Percentiles rank a stretch among this genome's conserved stretches.
Evolutionary conservation across 2,888 invertebrate species (phyloP).

Genomic region (Lamproptera curius): DNA sequence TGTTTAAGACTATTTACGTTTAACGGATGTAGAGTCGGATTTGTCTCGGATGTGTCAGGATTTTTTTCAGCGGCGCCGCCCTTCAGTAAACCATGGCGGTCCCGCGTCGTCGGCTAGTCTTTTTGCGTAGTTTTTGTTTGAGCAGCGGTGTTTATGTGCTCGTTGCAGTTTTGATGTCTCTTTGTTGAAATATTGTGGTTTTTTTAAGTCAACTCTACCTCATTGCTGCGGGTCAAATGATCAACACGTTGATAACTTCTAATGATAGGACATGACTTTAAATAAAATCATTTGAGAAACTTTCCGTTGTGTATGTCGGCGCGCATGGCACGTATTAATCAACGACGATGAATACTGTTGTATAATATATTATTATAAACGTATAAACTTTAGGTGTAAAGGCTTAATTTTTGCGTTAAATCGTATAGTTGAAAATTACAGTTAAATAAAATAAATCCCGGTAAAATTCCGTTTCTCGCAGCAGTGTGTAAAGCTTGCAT

Average conservation of each 20-base stretch:
- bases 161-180: not conserved
- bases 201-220: not conserved
- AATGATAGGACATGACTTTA: not conserved
- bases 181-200: not conserved
- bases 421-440: not conserved
- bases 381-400: not conserved
- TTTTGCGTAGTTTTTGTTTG: slow-evolving; percentile 48
- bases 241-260: not conserved
- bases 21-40: too few species aligned
- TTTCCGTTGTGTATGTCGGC: too few species aligned
- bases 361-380: not conserved
- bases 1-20: slow-evolving; percentile 45
- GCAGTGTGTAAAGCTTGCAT: too few species aligned
- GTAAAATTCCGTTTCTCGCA: too few species aligned
- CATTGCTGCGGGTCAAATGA: not conserved
- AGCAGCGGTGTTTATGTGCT: slow-evolving; percentile 16
- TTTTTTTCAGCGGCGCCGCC: slow-evolving; percentile 68
- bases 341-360: not conserved
- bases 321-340: too few species aligned
- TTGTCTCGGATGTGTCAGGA: too few species aligned
- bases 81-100: slow-evolving; percentile 67
- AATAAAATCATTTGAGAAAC: not conserved
- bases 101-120: slow-evolving; percentile 53
- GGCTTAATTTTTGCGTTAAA: not conserved
- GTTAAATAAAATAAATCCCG: too few species aligned